A percentile compares a stretch with the other conserved stretches of the same genome.
Evolutionary conservation across 2,888 invertebrate genomes (phyloP).

Genomic region (Netelia melanura): DNA sequence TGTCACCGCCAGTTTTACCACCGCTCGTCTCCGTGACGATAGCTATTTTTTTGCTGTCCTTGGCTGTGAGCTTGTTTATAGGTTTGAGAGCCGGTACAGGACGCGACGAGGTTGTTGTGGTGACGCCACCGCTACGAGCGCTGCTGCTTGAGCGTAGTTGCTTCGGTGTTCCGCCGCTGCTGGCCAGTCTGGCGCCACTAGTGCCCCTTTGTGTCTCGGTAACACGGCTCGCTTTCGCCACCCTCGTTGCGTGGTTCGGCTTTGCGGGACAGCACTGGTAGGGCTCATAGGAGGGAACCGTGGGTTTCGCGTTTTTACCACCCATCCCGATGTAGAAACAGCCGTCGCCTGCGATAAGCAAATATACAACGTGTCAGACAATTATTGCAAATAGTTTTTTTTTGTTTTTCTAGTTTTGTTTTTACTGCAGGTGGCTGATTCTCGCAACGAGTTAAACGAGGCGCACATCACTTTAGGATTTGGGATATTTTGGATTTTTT

Average conservation of each 20-base stretch:
- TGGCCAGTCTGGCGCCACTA: conserved; percentile 71
- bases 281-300: conserved; percentile 92
- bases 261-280: conserved; percentile 97
- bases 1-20: conserved; percentile 75
- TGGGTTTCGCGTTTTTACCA: conserved; percentile 92
- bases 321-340: conserved; percentile 98
- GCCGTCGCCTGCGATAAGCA: conserved; percentile 98
- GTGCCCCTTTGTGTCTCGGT: conserved; percentile 73
- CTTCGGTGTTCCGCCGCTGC: conserved; percentile 62
- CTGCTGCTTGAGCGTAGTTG: conserved; percentile 43
- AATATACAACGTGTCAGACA: conserved; percentile 88
- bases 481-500: no score
- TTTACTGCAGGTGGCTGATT: conserved; percentile 52
- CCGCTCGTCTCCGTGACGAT: conserved; percentile 70
- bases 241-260: conserved; percentile 92
- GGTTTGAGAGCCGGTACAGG: conserved; percentile 79
- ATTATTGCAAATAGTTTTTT: conserved; percentile 70
- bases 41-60: conserved; percentile 84
- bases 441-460: conserved; percentile 58
- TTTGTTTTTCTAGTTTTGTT: conserved; percentile 10
- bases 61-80: conserved; percentile 84
- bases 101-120: conserved; percentile 74
- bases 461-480: conserved; percentile 29
- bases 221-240: conserved; percentile 89
- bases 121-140: conserved; percentile 49